Evolutionary conservation across 2,888 invertebrate genomes (phyloP), one percentile per base, ranked within the genome.

Genomic region (Polia nebulosa): DNA sequence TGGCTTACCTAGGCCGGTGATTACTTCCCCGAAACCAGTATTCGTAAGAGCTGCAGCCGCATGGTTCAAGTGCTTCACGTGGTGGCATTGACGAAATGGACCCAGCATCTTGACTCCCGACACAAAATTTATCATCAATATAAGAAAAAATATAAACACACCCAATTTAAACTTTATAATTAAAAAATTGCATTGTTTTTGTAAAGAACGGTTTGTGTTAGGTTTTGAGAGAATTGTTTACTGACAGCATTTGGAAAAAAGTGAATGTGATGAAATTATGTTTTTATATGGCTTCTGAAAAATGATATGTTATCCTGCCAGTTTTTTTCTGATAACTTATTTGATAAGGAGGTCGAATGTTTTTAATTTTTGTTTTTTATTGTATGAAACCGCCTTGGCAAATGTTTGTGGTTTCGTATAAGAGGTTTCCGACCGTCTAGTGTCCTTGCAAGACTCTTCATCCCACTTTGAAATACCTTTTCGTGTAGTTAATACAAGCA

Each of bases 141-240:
- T 75, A 83, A 75, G n/a, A 75, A 76, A 60, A 75, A 27, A 51
- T 65, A 76, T 63, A 61, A 82, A 85, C 81, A 83, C 78, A 61
- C 78, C 66, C 82, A 78, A 81, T 84, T 89, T 88, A 82, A 80
- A 84, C 80, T 84, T 87, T 69, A 72, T 85, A 72, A 75, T 71
- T 63, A 66, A 64, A 79, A 83, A 75, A 83, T 88, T 90, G 91
- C 89, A 92, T 93, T 89, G 85, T 92, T 91, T 89, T 91, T 88
- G 76, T 83, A 55, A 70, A 74, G 68, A 78, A 61, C 71, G 73
- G 64, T 45, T 44, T 74, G n/a, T 65, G 65, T 80, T 82, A 67
- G 80, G 80, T 84, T 85, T 87, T 85, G 78, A 74, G 67, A 78
- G 75, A 85, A 83, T 70, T 79, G 67, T 80, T 75, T 80, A 82